Percentiles rank a stretch among this genome's conserved stretches.
Evolutionary conservation across 2,888 invertebrate species (phyloP).

Genomic region (Philaethria dido): DNA sequence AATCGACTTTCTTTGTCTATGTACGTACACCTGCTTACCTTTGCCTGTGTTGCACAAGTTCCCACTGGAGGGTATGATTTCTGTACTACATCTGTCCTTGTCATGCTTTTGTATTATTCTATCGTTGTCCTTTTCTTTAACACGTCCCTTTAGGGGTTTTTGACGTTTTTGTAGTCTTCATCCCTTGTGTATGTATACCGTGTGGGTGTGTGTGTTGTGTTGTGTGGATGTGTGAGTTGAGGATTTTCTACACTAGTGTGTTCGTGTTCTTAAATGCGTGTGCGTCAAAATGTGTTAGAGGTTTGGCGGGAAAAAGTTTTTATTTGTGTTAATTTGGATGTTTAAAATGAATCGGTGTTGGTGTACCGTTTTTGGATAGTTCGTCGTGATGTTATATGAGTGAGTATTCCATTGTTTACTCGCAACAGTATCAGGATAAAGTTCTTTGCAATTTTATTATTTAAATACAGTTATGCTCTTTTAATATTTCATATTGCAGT

Average conservation of each 20-base stretch:
- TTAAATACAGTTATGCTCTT: too few relatives aligned
- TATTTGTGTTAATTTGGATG: slow-evolving; percentile 48
- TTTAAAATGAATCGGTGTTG: slow-evolving; percentile 44
- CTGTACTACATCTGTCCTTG: slow-evolving; percentile 67
- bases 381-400: slow-evolving; percentile 74
- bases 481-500: too few relatives aligned
- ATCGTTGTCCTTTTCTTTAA: slow-evolving; percentile 57
- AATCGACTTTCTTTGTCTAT: slow-evolving; percentile 66
- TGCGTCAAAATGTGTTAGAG: slow-evolving; percentile 59
- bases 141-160: slow-evolving; percentile 60
- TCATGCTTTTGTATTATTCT: slow-evolving; percentile 49
- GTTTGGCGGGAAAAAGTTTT: slow-evolving; percentile 71
- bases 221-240: slow-evolving; percentile 47
- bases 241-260: slow-evolving; percentile 58
- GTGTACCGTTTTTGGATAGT: slow-evolving; percentile 55
- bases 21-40: slow-evolving; percentile 73
- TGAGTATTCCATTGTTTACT: slow-evolving; percentile 52
- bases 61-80: slow-evolving; percentile 71
- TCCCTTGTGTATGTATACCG: slow-evolving; percentile 71
- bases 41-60: slow-evolving; percentile 68
- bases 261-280: slow-evolving; percentile 60
- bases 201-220: slow-evolving; percentile 65
- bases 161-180: slow-evolving; percentile 68
- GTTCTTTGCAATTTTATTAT: not conserved
- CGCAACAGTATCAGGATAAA: not conserved